Conservation (phyloP, 2,888 invertebrate species). For the Stegana nigrithorax region DNA sequence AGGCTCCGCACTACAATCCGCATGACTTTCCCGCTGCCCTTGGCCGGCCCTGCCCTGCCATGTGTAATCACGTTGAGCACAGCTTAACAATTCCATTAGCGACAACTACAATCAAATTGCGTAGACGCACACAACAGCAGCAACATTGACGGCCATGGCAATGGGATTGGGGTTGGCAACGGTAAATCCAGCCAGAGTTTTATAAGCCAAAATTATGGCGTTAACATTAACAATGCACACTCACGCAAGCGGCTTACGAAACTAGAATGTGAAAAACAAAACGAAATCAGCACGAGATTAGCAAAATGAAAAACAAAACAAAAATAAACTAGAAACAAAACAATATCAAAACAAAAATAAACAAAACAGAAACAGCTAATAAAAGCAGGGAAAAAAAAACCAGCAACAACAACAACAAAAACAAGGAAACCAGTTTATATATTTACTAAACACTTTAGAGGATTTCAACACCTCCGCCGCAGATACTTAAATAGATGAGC, state of each 20-base stretch:
- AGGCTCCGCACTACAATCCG: conserved; percentile 47
- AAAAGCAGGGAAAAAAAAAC: background rate
- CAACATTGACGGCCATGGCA: too few relatives aligned
- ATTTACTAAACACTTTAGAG: conserved; percentile 53
- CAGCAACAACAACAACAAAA: conserved; percentile 20
- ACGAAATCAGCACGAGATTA: background rate
- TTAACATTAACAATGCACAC: conserved; percentile 7
- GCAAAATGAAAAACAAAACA: background rate
- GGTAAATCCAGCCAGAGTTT: background rate
- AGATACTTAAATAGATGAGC: too few relatives aligned
- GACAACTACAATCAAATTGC: background rate
- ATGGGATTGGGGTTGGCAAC: too few relatives aligned
- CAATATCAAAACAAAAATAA: background rate
- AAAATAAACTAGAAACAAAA: background rate
- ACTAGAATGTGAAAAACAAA: background rate
- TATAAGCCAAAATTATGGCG: conserved; percentile 8
- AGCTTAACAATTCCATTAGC: conserved; percentile 21
- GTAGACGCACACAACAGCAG: background rate
- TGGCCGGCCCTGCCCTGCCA: conserved; percentile 16
- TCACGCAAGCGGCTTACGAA: background rate
- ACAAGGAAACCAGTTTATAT: conserved; percentile 44
- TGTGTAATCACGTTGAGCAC: conserved; percentile 16
- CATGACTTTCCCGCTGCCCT: conserved; percentile 36
- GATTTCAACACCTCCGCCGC: conserved; percentile 1
- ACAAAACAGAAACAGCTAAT: background rate